Base-by-base conservation (phyloP, 2,113 vertebrate genomes). In the Pteruthius melanotis region DNA sequence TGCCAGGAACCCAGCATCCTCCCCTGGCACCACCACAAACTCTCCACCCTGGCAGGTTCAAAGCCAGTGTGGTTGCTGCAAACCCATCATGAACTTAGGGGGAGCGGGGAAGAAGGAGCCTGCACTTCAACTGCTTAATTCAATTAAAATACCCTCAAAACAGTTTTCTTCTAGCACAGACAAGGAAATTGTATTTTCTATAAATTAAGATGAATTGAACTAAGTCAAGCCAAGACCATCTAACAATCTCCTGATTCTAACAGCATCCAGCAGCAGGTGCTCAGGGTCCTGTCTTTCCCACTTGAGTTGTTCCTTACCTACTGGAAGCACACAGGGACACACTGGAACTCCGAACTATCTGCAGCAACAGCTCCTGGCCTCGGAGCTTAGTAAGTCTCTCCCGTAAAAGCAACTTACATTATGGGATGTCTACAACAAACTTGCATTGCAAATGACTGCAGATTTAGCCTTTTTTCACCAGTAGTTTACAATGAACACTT, bases 21-120 rank as follows among this genome's bases (percentile, higher is more conserved):
- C 56, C 27, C 27, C n/a, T 33, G 14, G 15, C 26, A 50, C 9
- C 26, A 61, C 20, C 44, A 50, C 24, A 20, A 47, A 20, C 60
- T 64, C 40, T 68, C 42, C 13, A 24, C 19, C 22, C 31, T 14
- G 11, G 13, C 1, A 1, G 17, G 9, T 12, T 60, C 64, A 70
- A 65, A 74, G 47, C 60, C 30, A 3, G 26, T 1, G 6, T 10
- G 31, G 33, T 39, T 14, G 1, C 78, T 69, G 75, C 53, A 79
- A 79, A 75, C 9, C 9, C 28, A 9, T 3, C 1, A 1, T 11
- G 12, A 45, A 37, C 39, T 47, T 18, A 3, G 7, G 6, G 3
- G 2, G 15, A 2, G 35, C 0, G 0, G 6, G 6, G 37, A 24
- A 18, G 19, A 60, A 63, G 31, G 9, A 35, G 24, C 37, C 61